Percentiles rank a stretch among this genome's conserved stretches.
Conservation (phyloP, 2,797 vertebrate species). For the Micropoecilia bifurca region DNA sequence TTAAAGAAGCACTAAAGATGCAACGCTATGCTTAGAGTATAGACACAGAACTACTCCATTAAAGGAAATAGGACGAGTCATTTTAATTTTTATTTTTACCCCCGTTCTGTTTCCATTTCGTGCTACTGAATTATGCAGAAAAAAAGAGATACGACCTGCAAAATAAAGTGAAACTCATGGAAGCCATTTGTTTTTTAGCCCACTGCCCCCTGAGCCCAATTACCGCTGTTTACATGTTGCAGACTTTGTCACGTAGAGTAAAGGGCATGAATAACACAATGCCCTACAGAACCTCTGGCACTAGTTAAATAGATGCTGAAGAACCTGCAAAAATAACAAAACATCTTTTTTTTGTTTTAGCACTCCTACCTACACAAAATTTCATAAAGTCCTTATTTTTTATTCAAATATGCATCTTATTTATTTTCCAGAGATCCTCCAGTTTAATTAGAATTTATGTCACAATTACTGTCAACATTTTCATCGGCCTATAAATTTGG, state of each 20-base stretch:
- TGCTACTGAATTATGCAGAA: constrained; percentile 21
- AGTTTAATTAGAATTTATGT: constrained; percentile 4
- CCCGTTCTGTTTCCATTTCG: background rate
- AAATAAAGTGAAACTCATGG: constrained; percentile 43
- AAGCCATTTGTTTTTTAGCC: constrained; percentile 34
- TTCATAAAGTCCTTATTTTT: background rate
- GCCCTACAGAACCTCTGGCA: constrained; percentile 27
- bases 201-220: constrained; percentile 72
- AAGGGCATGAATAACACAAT: constrained; percentile 40
- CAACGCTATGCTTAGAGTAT: background rate
- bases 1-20: background rate
- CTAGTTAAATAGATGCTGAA: constrained; percentile 30
- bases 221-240: constrained; percentile 69
- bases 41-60: constrained; percentile 1
- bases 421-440: background rate
- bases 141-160: constrained; percentile 16
- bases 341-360: constrained; percentile 5
- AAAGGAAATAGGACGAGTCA: background rate
- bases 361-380: background rate
- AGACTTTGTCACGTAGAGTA: constrained; percentile 53
- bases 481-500: background rate
- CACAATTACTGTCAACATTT: background rate
- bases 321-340: constrained; percentile 33
- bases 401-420: background rate
- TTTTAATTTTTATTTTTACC: background rate